Percentiles rank a stretch among this genome's conserved stretches.
Conservation (phyloP, 2,888 invertebrate genomes). For the Polyommatus icarus region DNA sequence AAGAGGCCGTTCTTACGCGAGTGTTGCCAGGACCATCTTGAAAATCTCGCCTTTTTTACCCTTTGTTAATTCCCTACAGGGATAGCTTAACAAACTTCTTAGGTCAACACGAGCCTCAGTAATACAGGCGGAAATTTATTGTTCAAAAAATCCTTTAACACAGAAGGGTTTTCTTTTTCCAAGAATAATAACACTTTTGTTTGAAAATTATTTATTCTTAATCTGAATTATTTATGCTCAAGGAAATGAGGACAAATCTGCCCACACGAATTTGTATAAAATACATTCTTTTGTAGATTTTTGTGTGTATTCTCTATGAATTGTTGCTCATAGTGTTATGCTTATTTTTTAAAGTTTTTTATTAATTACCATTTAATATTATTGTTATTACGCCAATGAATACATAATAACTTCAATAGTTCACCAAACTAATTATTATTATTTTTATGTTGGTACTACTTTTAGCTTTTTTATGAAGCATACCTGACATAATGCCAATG, state of each 20-base stretch:
- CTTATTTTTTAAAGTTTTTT: not conserved
- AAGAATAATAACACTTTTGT: slow-evolving; percentile 20
- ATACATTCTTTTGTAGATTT: not conserved
- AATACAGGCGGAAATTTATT: slow-evolving; percentile 37
- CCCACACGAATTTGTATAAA: not conserved
- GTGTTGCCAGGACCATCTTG: slow-evolving; percentile 37
- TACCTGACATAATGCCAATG: not conserved
- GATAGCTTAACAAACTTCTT: slow-evolving; percentile 41
- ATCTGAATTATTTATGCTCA: slow-evolving; percentile 16
- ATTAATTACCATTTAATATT: not conserved
- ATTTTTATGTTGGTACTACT: not conserved
- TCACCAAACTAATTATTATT: not conserved
- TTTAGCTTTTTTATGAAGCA: not conserved
- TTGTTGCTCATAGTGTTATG: not conserved
- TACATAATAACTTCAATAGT: too few relatives aligned
- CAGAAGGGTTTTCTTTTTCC: slow-evolving; percentile 31
- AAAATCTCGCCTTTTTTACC: slow-evolving; percentile 43
- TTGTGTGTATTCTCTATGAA: not conserved
- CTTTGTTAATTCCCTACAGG: slow-evolving; percentile 43
- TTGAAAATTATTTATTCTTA: slow-evolving; percentile 7
- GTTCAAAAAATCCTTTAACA: slow-evolving; percentile 35
- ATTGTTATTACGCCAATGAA: too few relatives aligned
- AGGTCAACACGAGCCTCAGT: slow-evolving; percentile 41
- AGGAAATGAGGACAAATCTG: not conserved
- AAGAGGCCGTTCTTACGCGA: slow-evolving; percentile 24